Evolutionary conservation across 2,797 vertebrate species (phyloP).

Genomic region (Crax fasciolata): DNA sequence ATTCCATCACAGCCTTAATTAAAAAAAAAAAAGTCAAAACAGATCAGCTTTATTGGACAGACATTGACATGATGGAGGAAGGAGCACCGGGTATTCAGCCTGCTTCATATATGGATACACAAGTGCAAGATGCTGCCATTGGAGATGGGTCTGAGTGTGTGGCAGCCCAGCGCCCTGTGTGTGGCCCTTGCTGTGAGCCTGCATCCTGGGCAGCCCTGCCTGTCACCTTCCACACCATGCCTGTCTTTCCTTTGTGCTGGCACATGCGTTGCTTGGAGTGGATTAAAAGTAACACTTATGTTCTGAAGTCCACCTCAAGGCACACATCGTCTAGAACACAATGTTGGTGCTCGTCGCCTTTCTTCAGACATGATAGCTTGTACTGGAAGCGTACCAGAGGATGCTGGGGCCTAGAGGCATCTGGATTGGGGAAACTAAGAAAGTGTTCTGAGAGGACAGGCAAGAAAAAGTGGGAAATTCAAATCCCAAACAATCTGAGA

Average conservation of each 20-base stretch:
- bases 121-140: not conserved
- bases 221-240: not conserved
- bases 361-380: not conserved
- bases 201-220: not conserved
- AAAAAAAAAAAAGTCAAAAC: not conserved
- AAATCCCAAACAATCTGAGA: not conserved
- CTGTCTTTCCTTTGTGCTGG: not conserved
- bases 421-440: not conserved
- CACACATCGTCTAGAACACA: not conserved
- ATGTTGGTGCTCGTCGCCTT: not conserved
- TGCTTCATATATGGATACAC: not conserved
- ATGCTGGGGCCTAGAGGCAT: not conserved
- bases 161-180: accelerated
- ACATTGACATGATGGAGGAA: not conserved
- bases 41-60: not conserved
- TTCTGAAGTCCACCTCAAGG: not conserved
- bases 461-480: not conserved
- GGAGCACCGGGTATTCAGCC: no score
- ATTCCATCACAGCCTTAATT: not conserved
- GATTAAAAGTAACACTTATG: accelerated
- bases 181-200: not conserved
- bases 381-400: not conserved
- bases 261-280: accelerated
- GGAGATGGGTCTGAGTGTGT: not conserved
- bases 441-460: not conserved